These are phyloP conservation scores for Tetragnatha montana DNA, from an alignment of 2,888 invertebrate species.

Conservation along the genomic window DNA sequence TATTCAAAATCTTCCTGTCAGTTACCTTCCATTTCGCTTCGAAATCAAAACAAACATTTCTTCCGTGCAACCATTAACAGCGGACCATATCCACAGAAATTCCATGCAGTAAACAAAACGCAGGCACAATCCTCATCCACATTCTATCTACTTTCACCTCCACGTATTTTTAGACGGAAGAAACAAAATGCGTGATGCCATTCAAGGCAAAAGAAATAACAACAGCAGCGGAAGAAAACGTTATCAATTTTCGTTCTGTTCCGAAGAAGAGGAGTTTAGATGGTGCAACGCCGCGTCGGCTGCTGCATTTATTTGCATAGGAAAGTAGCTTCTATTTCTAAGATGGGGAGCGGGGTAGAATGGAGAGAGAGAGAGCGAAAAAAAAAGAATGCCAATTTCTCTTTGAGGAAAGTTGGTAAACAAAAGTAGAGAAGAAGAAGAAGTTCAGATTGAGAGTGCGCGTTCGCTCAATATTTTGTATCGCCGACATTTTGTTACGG, in stretches of 20 bases:
- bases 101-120: conserved; percentile 30
- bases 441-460: conserved; percentile 52
- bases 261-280: conserved; percentile 67
- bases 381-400: conserved; percentile 66
- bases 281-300: conserved; percentile 66
- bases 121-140: conserved; percentile 50
- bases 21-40: not conserved
- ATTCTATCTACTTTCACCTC: conserved; percentile 51
- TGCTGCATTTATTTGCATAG: conserved; percentile 70
- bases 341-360: conserved; percentile 36
- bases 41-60: not conserved
- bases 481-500: conserved; percentile 54
- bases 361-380: not conserved
- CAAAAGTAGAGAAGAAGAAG: conserved; percentile 58
- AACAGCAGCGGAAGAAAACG: conserved; percentile 42
- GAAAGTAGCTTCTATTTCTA: conserved; percentile 62
- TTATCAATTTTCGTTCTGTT: conserved; percentile 70
- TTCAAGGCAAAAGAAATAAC: conserved; percentile 49
- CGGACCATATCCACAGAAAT: not conserved
- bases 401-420: conserved; percentile 68
- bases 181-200: conserved; percentile 50
- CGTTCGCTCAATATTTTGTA: conserved; percentile 62
- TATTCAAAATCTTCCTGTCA: not conserved
- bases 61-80: not conserved
- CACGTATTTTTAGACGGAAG: conserved; percentile 51